These are phyloP conservation scores for Chrysina gloriosa DNA, from an alignment of 2,888 invertebrate genomes.

Conservation along the genomic window DNA sequence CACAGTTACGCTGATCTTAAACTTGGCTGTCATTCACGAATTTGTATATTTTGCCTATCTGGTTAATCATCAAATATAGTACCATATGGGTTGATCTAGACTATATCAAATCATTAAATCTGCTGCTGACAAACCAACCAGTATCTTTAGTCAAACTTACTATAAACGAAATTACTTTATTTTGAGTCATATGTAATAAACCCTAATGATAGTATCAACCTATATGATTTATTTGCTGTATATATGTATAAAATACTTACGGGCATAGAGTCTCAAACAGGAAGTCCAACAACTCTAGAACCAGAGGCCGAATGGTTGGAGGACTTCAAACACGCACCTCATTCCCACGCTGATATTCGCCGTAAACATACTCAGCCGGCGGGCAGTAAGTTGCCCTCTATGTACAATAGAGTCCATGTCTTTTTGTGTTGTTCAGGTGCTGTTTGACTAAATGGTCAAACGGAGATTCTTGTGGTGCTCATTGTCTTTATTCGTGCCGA, in stretches of 20 bases:
- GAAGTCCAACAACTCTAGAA: constrained; percentile 21
- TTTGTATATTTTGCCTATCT: not conserved
- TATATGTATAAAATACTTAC: constrained; percentile 31
- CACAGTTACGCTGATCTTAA: not conserved
- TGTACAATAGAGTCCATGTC: constrained; percentile 42
- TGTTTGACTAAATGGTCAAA: constrained; percentile 17
- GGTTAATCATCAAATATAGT: not conserved
- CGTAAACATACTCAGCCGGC: constrained; percentile 47
- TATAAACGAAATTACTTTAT: too few relatives aligned
- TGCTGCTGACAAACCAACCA: too few relatives aligned
- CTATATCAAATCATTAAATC: too few relatives aligned
- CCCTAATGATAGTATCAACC: constrained; percentile 6
- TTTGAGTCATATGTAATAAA: too few relatives aligned
- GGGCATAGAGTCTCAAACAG: constrained; percentile 29
- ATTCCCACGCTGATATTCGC: constrained; percentile 44
- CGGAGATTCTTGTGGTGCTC: constrained; percentile 29
- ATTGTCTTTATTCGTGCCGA: constrained; percentile 26
- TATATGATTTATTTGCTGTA: constrained; percentile 17
- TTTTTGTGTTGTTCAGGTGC: constrained; percentile 31
- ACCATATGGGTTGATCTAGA: not conserved
- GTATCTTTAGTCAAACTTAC: too few relatives aligned
- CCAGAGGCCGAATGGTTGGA: constrained; percentile 49
- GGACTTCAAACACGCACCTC: constrained; percentile 40
- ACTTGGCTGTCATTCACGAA: not conserved
- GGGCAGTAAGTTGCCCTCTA: constrained; percentile 57